A percentile compares a stretch with the other conserved stretches of the same genome.
Evolutionary conservation across 1,140 invertebrate species (phyloP).

Genomic region (Drosophila chauvacae): DNA sequence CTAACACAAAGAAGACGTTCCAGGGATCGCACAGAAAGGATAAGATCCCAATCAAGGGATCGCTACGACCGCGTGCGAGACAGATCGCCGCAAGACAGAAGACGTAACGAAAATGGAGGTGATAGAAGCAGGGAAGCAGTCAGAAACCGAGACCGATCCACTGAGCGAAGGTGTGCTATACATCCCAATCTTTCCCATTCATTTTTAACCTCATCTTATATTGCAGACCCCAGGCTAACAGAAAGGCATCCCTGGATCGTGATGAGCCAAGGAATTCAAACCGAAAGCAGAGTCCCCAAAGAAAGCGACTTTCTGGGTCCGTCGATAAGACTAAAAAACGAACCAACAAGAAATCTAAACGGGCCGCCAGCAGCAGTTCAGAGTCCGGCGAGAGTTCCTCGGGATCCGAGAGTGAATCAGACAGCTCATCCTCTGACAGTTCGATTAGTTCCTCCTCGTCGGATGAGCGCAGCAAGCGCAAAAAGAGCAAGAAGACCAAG

Average conservation of each 20-base stretch:
- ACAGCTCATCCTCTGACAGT: conserved; percentile 41
- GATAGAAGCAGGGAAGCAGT: conserved; percentile 13
- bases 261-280: conserved; percentile 11
- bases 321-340: conserved; percentile 21
- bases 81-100: conserved; percentile 22
- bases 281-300: conserved; percentile 12
- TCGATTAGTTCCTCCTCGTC: conserved; percentile 41
- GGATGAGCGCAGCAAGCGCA: conserved; percentile 57
- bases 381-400: conserved; percentile 54
- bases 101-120: conserved; percentile 18
- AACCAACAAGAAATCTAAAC: conserved; percentile 54
- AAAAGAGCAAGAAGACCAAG: conserved; percentile 48
- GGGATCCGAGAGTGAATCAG: conserved; percentile 45
- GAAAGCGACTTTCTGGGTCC: conserved; percentile 8
- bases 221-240: conserved; percentile 14
- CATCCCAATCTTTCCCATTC: rapidly evolving
- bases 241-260: conserved; percentile 10
- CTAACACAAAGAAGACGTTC: conserved; percentile 11
- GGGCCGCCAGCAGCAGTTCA: conserved; percentile 48
- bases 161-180: conserved; percentile 39
- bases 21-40: conserved; percentile 12
- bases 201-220: neutral
- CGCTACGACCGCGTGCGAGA: conserved; percentile 11
- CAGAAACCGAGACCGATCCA: conserved; percentile 1
- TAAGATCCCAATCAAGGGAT: conserved; percentile 7